Conservation (phyloP, 2,113 vertebrate genomes). For the Lutjanus erythropterus region DNA sequence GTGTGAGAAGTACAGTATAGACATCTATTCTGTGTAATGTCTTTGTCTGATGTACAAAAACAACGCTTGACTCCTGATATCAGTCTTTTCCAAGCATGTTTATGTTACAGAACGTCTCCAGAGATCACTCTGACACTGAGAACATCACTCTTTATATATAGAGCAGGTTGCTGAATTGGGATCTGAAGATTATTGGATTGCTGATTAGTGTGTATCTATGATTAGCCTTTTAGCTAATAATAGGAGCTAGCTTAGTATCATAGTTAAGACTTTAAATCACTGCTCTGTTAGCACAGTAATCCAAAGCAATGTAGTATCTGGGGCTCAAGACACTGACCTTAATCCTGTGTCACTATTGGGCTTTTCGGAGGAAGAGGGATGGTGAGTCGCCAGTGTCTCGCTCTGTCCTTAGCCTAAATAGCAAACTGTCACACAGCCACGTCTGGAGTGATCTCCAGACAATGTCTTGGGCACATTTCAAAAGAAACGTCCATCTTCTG, state of each 20-base stretch:
- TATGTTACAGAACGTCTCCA: not conserved
- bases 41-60: not conserved
- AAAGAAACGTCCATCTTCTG: constrained; percentile 1
- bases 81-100: not conserved
- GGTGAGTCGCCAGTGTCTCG: constrained; percentile 6
- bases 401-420: constrained; percentile 56
- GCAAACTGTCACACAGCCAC: constrained; percentile 39
- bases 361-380: constrained; percentile 65
- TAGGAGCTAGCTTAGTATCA: constrained; percentile 77
- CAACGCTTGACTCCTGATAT: not conserved
- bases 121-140: not conserved
- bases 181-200: constrained; percentile 73
- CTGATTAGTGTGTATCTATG: constrained; percentile 68
- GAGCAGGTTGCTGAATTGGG: constrained; percentile 47
- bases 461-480: constrained; percentile 12
- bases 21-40: not conserved
- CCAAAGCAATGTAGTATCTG: constrained; percentile 73
- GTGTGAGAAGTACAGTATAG: not conserved
- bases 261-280: constrained; percentile 81
- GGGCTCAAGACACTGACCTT: constrained; percentile 80
- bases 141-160: constrained; percentile 30
- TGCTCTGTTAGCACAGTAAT: constrained; percentile 81
- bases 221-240: constrained; percentile 81
- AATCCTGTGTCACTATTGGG: constrained; percentile 77
- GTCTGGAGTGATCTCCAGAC: constrained; percentile 33